Evolutionary conservation across 2,113 vertebrate genomes (phyloP).

Genomic region (Crotalus helleri): DNA sequence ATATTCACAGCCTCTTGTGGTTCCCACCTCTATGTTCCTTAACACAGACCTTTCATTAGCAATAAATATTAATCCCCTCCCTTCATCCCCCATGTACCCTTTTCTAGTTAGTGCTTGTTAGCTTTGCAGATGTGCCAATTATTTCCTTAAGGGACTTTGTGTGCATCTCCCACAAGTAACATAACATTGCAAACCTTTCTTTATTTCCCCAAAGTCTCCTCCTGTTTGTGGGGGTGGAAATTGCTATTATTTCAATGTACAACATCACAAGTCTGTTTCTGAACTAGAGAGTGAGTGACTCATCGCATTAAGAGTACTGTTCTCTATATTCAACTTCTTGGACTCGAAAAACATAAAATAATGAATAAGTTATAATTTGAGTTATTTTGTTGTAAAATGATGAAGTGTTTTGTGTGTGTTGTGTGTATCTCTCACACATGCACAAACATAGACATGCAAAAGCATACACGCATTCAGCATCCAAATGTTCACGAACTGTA

Average conservation of each 20-base stretch:
- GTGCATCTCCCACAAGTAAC: not conserved
- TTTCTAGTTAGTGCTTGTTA: not conserved
- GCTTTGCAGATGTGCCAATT: constrained; percentile 22
- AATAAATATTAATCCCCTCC: not conserved
- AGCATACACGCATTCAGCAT: not conserved
- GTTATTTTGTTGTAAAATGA: not conserved
- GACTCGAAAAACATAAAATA: constrained; percentile 13
- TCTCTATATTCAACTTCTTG: constrained; percentile 41
- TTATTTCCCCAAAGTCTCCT: constrained; percentile 48
- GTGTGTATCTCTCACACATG: not conserved
- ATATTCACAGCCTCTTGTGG: not conserved
- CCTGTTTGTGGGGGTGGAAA: constrained; percentile 30
- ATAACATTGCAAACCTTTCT: constrained; percentile 41
- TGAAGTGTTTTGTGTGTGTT: not conserved
- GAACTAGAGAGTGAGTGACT: constrained; percentile 19
- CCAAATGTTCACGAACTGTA: not conserved
- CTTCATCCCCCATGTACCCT: not conserved
- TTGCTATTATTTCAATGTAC: constrained; percentile 60
- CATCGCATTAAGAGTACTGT: constrained; percentile 30
- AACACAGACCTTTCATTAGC: not conserved
- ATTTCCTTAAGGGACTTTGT: constrained; percentile 3
- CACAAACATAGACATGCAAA: not conserved
- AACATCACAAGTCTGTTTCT: constrained; percentile 39
- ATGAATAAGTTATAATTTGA: constrained; percentile 3
- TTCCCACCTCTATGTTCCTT: not conserved